phyloP scores from a whole-genome alignment of 2,797 vertebrate genomes.

The Mus spretus region DNA sequence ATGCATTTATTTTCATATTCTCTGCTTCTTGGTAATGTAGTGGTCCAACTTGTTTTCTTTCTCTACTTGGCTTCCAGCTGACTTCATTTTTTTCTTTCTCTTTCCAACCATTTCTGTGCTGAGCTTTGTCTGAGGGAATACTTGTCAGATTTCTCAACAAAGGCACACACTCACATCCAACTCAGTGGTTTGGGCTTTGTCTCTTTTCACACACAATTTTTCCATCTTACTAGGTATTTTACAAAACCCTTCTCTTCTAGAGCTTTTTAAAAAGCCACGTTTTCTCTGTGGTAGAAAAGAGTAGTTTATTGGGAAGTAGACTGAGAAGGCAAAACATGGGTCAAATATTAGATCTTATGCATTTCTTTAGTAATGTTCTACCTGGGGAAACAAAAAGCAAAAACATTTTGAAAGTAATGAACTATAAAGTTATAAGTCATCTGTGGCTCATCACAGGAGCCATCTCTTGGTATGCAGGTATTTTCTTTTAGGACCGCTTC shows the following conservation, averaged over 20 bases:
- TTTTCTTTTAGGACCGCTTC: not conserved
- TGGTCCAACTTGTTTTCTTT: not conserved
- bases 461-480: not conserved
- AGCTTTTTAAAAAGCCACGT: not conserved
- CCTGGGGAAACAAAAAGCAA: not conserved
- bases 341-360: not conserved
- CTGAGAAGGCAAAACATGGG: not conserved
- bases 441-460: not conserved
- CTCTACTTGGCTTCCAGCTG: slow-evolving; percentile 13
- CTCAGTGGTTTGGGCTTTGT: not conserved
- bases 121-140: not conserved
- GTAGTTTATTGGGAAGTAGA: not conserved
- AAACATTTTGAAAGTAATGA: not conserved
- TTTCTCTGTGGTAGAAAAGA: slow-evolving; percentile 19
- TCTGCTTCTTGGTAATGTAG: slow-evolving; percentile 29
- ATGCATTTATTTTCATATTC: not conserved
- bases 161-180: not conserved
- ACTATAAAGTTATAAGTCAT: not conserved
- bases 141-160: slow-evolving; percentile 1
- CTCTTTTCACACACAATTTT: not conserved
- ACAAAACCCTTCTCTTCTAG: slow-evolving; percentile 10
- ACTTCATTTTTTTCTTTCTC: slow-evolving; percentile 31
- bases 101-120: not conserved
- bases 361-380: not conserved
- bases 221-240: not conserved